Evolutionary conservation across 2,113 vertebrate genomes (phyloP), one percentile per base, ranked within the genome.

Genomic region (Cepphus grylle): DNA sequence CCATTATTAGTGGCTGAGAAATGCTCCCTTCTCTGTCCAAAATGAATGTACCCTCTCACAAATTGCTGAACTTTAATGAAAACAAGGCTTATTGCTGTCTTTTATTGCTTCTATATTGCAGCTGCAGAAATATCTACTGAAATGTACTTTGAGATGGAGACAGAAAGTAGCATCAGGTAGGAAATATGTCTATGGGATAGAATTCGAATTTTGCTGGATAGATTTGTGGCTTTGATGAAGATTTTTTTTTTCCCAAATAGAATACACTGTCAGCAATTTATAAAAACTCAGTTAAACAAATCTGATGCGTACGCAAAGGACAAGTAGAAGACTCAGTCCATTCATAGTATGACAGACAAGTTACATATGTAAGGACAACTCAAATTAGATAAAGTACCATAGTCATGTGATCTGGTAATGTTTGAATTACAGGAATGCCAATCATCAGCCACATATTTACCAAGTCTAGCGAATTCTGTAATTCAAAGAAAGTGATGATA

Each of bases 1-100:
- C 55, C 32, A 86, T 79, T 58, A 89, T 92, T 79, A 78, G 56
- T 47, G 63, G 82, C 88, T 93, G 36, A 84, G 36, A 92, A 96
- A 70, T 91, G 47, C 19, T 91, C 53, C 61, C 21, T 91, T 83
- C 38, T 94, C 56, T 90, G 50, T 42, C 69, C 77, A 61, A 43
- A 89, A 88, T 72, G 36, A 92, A 96, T 94, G 45, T 27, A 9
- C 8, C 29, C 12, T 93, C 53, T 90, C 62, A 50, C 38, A 80
- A 78, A 55, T 56, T 12, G 67, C 27, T 94, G 77, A 86, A 65
- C 38, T 92, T 84, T 89, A 94, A 87, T 82, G 84, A 84, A 94
- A 94, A 77, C 49, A 73, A 87, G 72, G 36, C 23, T 96, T 95
- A 63, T 79, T 82, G 40, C 53, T 94, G 43, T 55, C 34, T 94